Percentiles rank a stretch among this genome's conserved stretches.
phyloP scores from a whole-genome alignment of 2,113 vertebrate genomes.

The Scytalopus superciliaris region DNA sequence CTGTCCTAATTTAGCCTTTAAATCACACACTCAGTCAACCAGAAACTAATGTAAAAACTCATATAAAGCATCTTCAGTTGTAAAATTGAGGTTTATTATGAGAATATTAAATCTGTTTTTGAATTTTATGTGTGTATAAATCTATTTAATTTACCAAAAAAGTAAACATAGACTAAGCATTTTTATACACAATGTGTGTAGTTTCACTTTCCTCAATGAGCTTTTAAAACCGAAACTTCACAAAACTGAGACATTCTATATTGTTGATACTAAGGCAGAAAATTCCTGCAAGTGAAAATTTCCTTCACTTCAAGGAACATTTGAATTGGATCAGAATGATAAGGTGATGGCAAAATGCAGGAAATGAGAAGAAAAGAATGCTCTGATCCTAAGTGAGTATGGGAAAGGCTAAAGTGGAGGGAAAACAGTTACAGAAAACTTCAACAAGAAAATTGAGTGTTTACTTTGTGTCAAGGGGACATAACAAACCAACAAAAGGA shows the following conservation, averaged over 20 bases:
- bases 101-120: background rate
- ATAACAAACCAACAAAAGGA: background rate
- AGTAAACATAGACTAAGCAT: background rate
- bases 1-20: background rate
- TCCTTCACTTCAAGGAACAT: background rate
- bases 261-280: background rate
- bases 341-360: background rate
- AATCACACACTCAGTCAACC: background rate
- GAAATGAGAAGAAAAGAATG: background rate
- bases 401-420: background rate
- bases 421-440: background rate
- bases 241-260: background rate
- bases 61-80: background rate
- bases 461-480: background rate
- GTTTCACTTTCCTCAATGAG: background rate
- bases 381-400: background rate
- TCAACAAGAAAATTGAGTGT: background rate
- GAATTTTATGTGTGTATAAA: background rate
- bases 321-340: background rate
- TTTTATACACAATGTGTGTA: background rate
- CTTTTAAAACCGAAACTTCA: background rate
- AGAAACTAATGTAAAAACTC: background rate
- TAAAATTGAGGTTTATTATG: background rate
- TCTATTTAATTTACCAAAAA: background rate
- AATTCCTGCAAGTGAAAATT: background rate